Conservation (phyloP, 2,888 invertebrate genomes). For the Pseudoips prasinana region DNA sequence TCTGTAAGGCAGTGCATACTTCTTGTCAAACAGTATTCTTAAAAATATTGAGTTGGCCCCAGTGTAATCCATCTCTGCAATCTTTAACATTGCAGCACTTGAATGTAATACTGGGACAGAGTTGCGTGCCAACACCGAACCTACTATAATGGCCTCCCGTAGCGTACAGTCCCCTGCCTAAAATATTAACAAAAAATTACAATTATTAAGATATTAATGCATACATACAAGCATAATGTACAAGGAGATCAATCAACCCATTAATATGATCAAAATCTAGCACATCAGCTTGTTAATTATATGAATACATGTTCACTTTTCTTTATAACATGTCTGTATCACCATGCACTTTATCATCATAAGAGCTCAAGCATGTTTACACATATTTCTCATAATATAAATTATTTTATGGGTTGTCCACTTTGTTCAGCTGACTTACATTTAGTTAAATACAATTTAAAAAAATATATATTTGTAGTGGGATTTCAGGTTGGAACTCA, state of each 20-base stretch:
- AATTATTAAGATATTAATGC: not conserved
- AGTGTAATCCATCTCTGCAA: constrained; percentile 98
- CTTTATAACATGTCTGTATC: too few relatives aligned
- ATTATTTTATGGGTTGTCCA: too few relatives aligned
- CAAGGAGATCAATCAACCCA: too few relatives aligned
- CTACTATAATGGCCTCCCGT: constrained; percentile 96
- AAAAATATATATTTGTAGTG: not conserved
- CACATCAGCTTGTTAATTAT: too few relatives aligned
- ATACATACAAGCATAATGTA: too few relatives aligned
- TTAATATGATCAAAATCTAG: too few relatives aligned
- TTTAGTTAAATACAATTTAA: too few relatives aligned
- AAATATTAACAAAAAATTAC: constrained; percentile 5
- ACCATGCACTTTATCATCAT: too few relatives aligned
- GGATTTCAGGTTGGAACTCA: not conserved
- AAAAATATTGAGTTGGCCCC: constrained; percentile 98
- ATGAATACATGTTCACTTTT: too few relatives aligned
- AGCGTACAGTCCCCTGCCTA: constrained; percentile 96
- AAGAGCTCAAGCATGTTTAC: too few relatives aligned
- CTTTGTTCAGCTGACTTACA: too few relatives aligned
- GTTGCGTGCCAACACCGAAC: constrained; percentile 94
- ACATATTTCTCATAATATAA: too few relatives aligned
- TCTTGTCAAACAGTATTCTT: constrained; percentile 96
- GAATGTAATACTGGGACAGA: constrained; percentile 98
- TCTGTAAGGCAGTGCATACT: constrained; percentile 97
- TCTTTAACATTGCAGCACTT: constrained; percentile 95